phyloP scores from a whole-genome alignment of 2,113 vertebrate species.

The Rhegmatorhina hoffmannsi region DNA sequence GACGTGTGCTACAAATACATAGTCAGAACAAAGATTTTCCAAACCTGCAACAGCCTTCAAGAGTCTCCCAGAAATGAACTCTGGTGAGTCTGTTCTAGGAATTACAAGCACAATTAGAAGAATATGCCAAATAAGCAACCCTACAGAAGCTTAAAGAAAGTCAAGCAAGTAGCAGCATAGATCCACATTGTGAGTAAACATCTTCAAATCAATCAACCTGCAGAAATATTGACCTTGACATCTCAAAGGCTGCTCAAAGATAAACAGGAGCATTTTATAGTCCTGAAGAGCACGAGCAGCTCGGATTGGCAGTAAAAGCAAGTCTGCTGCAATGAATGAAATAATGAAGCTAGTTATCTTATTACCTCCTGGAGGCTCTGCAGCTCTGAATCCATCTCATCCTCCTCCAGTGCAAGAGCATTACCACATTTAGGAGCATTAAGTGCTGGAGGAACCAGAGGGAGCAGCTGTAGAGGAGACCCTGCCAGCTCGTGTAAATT shows the following conservation, averaged over 20 bases:
- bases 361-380: constrained; percentile 18
- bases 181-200: neutral
- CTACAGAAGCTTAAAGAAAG: neutral
- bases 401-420: neutral
- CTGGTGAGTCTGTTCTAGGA: neutral
- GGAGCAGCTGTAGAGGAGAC: neutral
- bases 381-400: neutral
- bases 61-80: neutral
- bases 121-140: neutral
- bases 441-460: neutral
- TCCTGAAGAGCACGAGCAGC: neutral
- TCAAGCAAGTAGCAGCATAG: neutral
- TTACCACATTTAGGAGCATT: neutral
- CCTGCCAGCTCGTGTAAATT: neutral
- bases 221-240: neutral
- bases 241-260: neutral
- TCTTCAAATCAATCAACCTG: neutral
- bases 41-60: neutral
- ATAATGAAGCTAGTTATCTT: neutral
- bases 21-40: neutral
- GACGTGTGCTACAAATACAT: neutral
- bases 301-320: neutral
- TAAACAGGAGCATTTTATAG: neutral
- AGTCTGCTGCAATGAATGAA: neutral
- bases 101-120: neutral